A percentile compares a stretch with the other conserved stretches of the same genome.
phyloP scores from a whole-genome alignment of 2,113 vertebrate genomes.

The Grammomys surdaster region DNA sequence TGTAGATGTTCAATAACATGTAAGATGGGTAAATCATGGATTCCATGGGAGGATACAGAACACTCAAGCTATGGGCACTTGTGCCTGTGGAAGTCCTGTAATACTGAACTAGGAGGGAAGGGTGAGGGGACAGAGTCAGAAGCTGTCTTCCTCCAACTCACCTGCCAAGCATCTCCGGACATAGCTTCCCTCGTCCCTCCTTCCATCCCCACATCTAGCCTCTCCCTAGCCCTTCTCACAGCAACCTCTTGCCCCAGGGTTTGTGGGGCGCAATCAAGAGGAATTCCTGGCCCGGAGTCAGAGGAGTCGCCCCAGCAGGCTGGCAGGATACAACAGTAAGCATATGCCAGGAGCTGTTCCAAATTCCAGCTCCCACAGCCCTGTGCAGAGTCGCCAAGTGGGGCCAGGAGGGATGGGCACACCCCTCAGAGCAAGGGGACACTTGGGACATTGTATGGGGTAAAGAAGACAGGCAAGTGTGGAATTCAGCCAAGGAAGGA shows the following conservation, averaged over 20 bases:
- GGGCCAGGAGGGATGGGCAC: background rate
- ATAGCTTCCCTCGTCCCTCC: fast-evolving
- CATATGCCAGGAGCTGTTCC: slow-evolving; percentile 74
- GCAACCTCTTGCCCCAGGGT: slow-evolving; percentile 51
- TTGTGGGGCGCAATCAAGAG: slow-evolving; percentile 63
- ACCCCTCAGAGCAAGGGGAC: background rate
- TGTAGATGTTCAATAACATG: background rate
- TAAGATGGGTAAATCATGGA: background rate
- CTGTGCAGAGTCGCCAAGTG: slow-evolving; percentile 58
- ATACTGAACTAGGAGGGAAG: background rate
- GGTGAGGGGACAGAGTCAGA: background rate
- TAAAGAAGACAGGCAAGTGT: background rate
- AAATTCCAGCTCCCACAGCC: slow-evolving; percentile 82
- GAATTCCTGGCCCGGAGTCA: slow-evolving; percentile 83
- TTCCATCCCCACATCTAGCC: background rate
- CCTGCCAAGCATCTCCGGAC: background rate
- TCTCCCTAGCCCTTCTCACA: slow-evolving; percentile 16
- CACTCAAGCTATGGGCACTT: too few species aligned
- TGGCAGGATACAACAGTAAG: background rate
- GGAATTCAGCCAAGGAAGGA: background rate
- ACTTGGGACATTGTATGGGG: background rate
- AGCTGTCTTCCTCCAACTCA: too few species aligned
- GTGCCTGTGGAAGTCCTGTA: fast-evolving
- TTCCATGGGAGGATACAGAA: background rate
- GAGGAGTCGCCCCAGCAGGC: slow-evolving; percentile 82